Conservation (phyloP, 2,113 vertebrate genomes). For the Brienomyrus brachyistius region DNA sequence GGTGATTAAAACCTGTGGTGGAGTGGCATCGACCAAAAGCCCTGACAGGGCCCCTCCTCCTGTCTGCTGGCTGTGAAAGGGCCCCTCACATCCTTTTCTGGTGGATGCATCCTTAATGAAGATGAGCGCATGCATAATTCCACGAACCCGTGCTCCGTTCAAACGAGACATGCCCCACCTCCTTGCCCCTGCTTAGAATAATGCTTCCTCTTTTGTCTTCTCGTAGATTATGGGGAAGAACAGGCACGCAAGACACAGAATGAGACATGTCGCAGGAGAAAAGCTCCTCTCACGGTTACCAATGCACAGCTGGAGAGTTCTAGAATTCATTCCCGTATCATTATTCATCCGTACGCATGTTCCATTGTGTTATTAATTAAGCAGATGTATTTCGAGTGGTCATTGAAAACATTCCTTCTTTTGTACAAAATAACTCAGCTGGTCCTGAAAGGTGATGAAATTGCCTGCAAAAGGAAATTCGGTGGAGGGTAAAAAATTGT, state of each 20-base stretch:
- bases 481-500: constrained; percentile 3
- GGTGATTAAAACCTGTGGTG: constrained; percentile 38
- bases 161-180: constrained; percentile 10
- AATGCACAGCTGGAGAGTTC: background rate
- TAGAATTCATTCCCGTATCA: background rate
- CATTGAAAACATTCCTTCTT: background rate
- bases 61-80: constrained; percentile 17
- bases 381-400: background rate
- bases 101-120: constrained; percentile 35
- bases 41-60: constrained; percentile 21
- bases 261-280: background rate
- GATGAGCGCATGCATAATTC: constrained; percentile 29
- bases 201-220: background rate
- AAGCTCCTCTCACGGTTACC: background rate
- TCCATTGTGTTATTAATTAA: background rate
- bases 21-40: constrained; percentile 26
- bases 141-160: constrained; percentile 19
- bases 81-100: constrained; percentile 28
- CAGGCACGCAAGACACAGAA: background rate
- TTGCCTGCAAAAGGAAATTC: constrained; percentile 21
- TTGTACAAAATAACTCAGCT: background rate
- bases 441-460: constrained; percentile 26
- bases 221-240: background rate
- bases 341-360: background rate
- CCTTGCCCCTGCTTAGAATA: background rate